Percentiles rank a stretch among this genome's conserved stretches.
These are phyloP conservation scores for Coenonympha arcania DNA, from an alignment of 2,888 invertebrate genomes.

Conservation along the genomic window DNA sequence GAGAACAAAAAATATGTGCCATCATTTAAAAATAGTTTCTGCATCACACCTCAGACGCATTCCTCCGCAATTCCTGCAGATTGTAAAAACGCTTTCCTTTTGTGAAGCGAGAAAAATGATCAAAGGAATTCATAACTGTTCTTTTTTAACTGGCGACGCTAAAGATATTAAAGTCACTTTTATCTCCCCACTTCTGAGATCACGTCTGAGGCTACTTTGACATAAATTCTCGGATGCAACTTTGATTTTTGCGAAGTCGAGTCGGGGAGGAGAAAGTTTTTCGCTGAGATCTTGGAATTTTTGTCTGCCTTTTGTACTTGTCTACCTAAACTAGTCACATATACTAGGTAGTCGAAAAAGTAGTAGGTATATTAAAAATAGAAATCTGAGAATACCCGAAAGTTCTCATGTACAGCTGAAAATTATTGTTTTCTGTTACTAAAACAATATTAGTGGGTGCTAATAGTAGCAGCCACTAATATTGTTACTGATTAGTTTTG, in stretches of 20 bases:
- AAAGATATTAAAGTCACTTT: background rate
- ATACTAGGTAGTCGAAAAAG: background rate
- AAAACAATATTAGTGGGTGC: too few species aligned
- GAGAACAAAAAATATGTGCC: too few species aligned
- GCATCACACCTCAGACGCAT: background rate
- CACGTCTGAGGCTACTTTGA: conserved; percentile 4
- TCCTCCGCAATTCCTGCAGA: background rate
- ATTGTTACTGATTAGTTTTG: too few species aligned
- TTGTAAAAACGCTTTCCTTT: background rate
- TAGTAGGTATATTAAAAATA: background rate
- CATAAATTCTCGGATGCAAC: conserved; percentile 10
- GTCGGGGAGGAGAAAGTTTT: conserved; percentile 1
- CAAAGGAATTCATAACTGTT: background rate
- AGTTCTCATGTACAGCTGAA: too few species aligned
- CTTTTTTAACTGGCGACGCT: background rate
- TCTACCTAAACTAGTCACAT: background rate
- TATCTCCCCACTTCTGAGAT: background rate
- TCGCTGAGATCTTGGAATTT: background rate
- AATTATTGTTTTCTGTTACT: too few species aligned
- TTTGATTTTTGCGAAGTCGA: conserved; percentile 6
- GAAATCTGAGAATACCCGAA: background rate
- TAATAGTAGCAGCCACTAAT: too few species aligned
- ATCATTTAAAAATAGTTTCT: background rate
- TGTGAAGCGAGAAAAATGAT: background rate
- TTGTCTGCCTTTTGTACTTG: background rate